phyloP scores from a whole-genome alignment of 1,140 invertebrate genomes.

The Micrasema minimum region DNA sequence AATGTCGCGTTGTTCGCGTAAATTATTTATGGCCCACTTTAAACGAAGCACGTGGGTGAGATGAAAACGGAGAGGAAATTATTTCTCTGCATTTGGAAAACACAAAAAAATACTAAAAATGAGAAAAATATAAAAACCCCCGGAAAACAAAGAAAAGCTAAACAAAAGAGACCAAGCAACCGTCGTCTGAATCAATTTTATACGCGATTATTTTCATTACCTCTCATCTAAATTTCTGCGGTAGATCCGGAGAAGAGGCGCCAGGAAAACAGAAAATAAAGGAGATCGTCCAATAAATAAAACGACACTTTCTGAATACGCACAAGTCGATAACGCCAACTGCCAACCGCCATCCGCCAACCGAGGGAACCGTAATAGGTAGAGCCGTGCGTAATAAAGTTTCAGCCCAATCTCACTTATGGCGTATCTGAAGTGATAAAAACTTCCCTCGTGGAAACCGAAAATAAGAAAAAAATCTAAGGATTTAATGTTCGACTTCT shows the following conservation, averaged over 20 bases:
- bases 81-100: background rate
- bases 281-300: conserved; percentile 42
- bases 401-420: conserved; percentile 32
- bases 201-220: conserved; percentile 47
- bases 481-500: conserved; percentile 5
- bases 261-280: conserved; percentile 43
- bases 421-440: background rate
- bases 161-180: conserved; percentile 26
- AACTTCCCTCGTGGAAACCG: conserved; percentile 10
- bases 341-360: background rate
- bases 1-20: too few relatives aligned
- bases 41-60: conserved; percentile 1
- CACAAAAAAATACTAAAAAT: conserved; percentile 1
- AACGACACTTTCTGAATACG: conserved; percentile 46
- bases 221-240: conserved; percentile 37
- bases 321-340: conserved; percentile 19
- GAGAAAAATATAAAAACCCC: background rate
- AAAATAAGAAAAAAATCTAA: background rate
- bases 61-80: conserved; percentile 10
- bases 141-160: conserved; percentile 28
- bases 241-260: conserved; percentile 28
- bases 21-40: background rate
- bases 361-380: conserved; percentile 22
- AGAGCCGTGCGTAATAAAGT: conserved; percentile 32
- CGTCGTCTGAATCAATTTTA: conserved; percentile 44